These are phyloP conservation scores for Cossypha heuglini DNA, from an alignment of 2,797 vertebrate genomes.

Conservation along the genomic window DNA sequence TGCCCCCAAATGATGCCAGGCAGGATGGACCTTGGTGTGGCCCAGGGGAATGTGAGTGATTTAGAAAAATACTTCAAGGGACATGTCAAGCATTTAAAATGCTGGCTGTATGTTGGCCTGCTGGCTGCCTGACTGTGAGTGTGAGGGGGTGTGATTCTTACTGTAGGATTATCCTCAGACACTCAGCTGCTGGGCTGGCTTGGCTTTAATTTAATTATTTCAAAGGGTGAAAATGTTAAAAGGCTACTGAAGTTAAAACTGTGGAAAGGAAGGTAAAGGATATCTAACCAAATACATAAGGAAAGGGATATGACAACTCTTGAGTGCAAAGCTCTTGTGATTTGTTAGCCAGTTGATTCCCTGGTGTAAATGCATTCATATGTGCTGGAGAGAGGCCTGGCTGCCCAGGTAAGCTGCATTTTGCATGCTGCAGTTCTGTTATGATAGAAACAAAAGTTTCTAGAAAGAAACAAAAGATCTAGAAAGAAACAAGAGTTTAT, in stretches of 20 bases:
- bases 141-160: not conserved
- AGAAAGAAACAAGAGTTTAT: not conserved
- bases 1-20: not conserved
- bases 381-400: not conserved
- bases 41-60: accelerated
- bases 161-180: not conserved
- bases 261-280: not conserved
- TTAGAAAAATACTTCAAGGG: not conserved
- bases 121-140: not conserved
- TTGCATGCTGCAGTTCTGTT: not conserved
- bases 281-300: not conserved
- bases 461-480: not conserved
- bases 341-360: not conserved
- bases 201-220: not conserved
- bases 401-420: not conserved
- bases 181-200: not conserved
- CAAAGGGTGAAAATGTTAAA: not conserved
- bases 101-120: not conserved
- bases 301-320: not conserved
- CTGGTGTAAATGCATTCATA: not conserved
- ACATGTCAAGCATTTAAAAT: accelerated
- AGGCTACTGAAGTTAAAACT: not conserved
- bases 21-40: not conserved
- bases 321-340: not conserved
- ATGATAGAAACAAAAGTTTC: no score